Percentiles rank a stretch among this genome's conserved stretches.
These are phyloP conservation scores for Propithecus perrieri DNA, from an alignment of 2,797 vertebrate genomes.

Conservation along the genomic window DNA sequence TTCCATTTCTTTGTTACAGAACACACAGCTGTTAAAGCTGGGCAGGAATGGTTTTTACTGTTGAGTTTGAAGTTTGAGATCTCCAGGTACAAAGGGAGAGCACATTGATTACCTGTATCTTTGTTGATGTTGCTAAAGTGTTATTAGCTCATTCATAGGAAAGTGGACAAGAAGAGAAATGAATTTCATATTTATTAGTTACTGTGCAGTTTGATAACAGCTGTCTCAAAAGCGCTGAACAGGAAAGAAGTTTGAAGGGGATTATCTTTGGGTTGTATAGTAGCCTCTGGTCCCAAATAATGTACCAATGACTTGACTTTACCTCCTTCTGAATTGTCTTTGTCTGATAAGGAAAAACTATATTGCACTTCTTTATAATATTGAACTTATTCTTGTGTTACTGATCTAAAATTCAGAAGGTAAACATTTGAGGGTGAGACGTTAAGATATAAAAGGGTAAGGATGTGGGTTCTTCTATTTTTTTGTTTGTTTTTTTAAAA, in stretches of 20 bases:
- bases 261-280: not conserved
- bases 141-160: not conserved
- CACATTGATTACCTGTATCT: not conserved
- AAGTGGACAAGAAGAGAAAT: not conserved
- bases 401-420: not conserved
- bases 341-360: not conserved
- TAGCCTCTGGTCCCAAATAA: not conserved
- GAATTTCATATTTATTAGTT: not conserved
- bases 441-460: not conserved
- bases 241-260: not conserved
- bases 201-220: not conserved
- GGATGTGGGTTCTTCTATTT: not conserved
- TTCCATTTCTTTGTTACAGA: not conserved
- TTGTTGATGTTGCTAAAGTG: not conserved
- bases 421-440: not conserved
- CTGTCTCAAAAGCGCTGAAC: not conserved
- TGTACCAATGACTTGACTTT: not conserved
- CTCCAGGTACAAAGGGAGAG: not conserved
- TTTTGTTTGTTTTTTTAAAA: not conserved
- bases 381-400: not conserved
- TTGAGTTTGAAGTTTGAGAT: not conserved
- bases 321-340: not conserved
- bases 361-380: not conserved
- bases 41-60: not conserved
- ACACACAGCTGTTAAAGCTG: not conserved